Evolutionary conservation across 2,888 invertebrate species (phyloP), one percentile per base, ranked within the genome.

Genomic region (Ochropleura plecta): DNA sequence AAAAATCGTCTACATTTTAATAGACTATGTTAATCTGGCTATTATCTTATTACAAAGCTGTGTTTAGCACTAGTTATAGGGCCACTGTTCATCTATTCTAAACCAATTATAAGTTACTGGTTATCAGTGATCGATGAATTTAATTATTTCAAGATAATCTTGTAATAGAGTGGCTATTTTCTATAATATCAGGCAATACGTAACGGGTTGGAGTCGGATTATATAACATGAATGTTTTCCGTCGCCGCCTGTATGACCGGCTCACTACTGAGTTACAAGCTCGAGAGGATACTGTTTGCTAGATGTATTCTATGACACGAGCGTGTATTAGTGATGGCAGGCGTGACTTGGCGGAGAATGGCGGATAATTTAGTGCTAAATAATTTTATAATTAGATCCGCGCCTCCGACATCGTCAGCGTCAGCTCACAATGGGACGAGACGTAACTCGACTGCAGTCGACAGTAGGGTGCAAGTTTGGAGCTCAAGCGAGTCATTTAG

Each of bases 321-420:
- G 4, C 48, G 44, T 48, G 16, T n/a, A n/a, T 49, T 5, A 46
- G 20, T 64, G 20, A 57, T 30, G 42, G 9, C 62, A 44, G n/a
- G 7, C 30, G 42, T 18, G 48, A 42, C 46, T 5, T 40, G 79
- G 10, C 48, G 46, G 42, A 20, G n/a, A n/a, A 30, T 14, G 42
- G 67, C 14, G 42, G 30, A 87, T 86, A 83, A 86, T 78, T 51
- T 48, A 57, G 42, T 57, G 12, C 84, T 88, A 88, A 89, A 90
- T 93, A 91, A 93, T 93, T 89, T 90, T 86, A 91, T 92, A 92
- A 94, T 93, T 91, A 92, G 92, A 93, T 93, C 91, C 86, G 89
- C 76, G 84, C 83, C 85, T 83, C 80, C 74, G 83, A 82, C 88
- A 81, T 78, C 84, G 82, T 90, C 86, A 86, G 71, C 84, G 82